A percentile compares a stretch with the other conserved stretches of the same genome.
phyloP scores from a whole-genome alignment of 1,140 invertebrate genomes.

The Camponotus pennsylvanicus region DNA sequence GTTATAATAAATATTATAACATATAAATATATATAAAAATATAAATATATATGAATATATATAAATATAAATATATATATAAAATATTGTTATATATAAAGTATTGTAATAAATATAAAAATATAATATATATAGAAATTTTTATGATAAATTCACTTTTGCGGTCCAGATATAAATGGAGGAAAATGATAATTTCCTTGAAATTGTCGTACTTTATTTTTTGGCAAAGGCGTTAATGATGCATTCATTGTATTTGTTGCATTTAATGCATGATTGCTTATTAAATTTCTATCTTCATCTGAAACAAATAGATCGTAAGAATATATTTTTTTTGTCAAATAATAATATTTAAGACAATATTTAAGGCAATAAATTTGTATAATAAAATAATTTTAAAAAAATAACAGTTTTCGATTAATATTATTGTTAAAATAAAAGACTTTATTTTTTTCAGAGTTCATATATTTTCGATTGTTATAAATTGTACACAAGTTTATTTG shows the following conservation, averaged over 20 bases:
- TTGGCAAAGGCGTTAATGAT: background rate
- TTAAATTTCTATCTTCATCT: background rate
- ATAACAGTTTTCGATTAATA: no score
- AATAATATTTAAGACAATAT: background rate
- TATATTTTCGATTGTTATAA: no score
- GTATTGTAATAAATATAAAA: background rate
- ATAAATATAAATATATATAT: no score
- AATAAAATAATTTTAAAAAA: no score
- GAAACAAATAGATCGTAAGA: background rate
- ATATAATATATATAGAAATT: background rate
- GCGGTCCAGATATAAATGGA: background rate
- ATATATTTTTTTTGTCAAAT: no score
- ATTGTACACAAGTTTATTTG: no score
- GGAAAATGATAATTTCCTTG: slow-evolving; percentile 30
- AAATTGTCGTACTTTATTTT: background rate
- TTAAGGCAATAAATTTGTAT: no score
- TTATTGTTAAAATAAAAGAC: no score
- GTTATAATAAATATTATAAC: no score
- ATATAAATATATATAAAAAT: no score
- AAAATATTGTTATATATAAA: background rate
- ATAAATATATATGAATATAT: no score
- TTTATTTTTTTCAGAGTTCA: no score
- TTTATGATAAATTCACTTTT: slow-evolving; percentile 45
- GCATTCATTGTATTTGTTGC: background rate
- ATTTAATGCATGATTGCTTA: background rate